Base-by-base conservation (phyloP, 1,140 invertebrate species). In the Drosophila cardini region DNA sequence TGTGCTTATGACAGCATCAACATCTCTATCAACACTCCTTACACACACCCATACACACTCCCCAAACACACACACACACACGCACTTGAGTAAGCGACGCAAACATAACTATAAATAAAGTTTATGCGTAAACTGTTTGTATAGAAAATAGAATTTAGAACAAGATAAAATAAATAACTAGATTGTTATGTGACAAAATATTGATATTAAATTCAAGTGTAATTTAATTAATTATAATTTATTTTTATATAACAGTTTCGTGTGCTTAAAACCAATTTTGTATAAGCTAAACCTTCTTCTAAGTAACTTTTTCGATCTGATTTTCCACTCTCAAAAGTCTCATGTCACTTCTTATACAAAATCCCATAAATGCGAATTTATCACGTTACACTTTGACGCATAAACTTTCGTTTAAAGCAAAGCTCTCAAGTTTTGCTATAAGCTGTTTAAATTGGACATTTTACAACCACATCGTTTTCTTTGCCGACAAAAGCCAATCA, bases 1-100 rank as follows among this genome's bases (percentile, higher is more conserved):
- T 65, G 83, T 63, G 74, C 82, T 87, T 65, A 72, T 52, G 48
- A 18, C 36, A 52, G 36, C 53, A 58, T 52, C 69, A 58, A 65
- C 53, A 46, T 40, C 45, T 36, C 32, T 52, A 62, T 45, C 45
- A 43, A 64, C 42, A 68, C 55, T 61, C 57, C 75, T 18, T 42
- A 71, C 34, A 73, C 52, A 62, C 55, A 62, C 55, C 38, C 13
- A 10, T 18, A 46, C 42, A 65, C 53, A 64, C 57, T 79, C 38
- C n/a, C 38, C 38, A 9, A 38, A 38, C n/a, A 38, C 38, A 71
- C 42, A 78, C 53, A 61, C 50, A 56, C 57, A 42, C 16, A 10
- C 26, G 32, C 43, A 64, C 13, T n/a, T 38, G 9, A 55, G 38
- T 30, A 42, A 36, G 30, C 36, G 57, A 57, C 13, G 21, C 53